These are phyloP conservation scores for Vandiemenella viatica DNA, from an alignment of 2,888 invertebrate genomes.

Conservation along the genomic window DNA sequence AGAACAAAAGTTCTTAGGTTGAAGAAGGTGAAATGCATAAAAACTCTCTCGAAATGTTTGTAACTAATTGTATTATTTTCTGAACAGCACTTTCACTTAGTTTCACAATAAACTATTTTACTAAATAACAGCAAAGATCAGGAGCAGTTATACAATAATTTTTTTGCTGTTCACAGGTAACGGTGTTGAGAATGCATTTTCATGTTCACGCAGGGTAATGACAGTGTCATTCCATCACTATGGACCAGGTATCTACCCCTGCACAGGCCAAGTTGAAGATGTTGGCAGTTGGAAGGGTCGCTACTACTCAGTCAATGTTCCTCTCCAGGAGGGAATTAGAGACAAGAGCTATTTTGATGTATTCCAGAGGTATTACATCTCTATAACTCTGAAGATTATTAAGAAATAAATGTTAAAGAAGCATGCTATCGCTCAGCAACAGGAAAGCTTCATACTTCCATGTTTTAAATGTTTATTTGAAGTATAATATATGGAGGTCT, in stretches of 20 bases:
- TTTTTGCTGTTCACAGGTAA: conserved; percentile 41
- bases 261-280: conserved; percentile 46
- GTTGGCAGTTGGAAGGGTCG: conserved; percentile 46
- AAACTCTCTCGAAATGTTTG: too few relatives aligned
- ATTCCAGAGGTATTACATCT: conserved; percentile 39
- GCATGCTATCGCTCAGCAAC: neutral
- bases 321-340: conserved; percentile 48
- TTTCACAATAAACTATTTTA: too few relatives aligned
- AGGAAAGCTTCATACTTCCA: neutral
- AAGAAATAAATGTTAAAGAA: too few relatives aligned
- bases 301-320: conserved; percentile 57
- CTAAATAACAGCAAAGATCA: too few relatives aligned
- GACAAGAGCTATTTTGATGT: conserved; percentile 42
- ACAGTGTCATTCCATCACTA: conserved; percentile 65
- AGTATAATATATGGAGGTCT: too few relatives aligned
- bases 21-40: too few relatives aligned
- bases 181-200: conserved; percentile 70
- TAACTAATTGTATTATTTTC: too few relatives aligned
- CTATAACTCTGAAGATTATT: neutral
- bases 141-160: too few relatives aligned
- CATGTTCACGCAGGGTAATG: conserved; percentile 49
- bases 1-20: too few relatives aligned
- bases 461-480: too few relatives aligned
- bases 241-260: conserved; percentile 64
- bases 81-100: too few relatives aligned